These are phyloP conservation scores for Mus musculus DNA, from an alignment of 2,113 vertebrate genomes.

Conservation along the genomic window GRCm39 chr1:21791001-21791500, in stretches of 20 bases:
- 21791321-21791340: not conserved
- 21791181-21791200: not conserved
- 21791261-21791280: too few species aligned
- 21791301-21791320: not conserved
- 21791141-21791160: not conserved
- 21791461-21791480: not conserved
- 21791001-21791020: not conserved
- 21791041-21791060: not conserved
- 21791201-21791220: not conserved
- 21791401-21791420: not conserved
- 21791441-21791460: not conserved
- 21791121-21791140: constrained; percentile 2
- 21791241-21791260: not conserved
- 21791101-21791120: constrained; percentile 10
- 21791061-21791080: constrained; percentile 29
- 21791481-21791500: not conserved
- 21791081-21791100: not conserved
- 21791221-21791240: not conserved
- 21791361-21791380: constrained; percentile 48
- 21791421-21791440: not conserved
- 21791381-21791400: constrained; percentile 9
- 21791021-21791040: not conserved
- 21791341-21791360: constrained; percentile 50
- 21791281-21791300: not conserved
- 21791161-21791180: not conserved